Conservation (phyloP, 2,113 vertebrate genomes). For the Nansenia antarctica region DNA sequence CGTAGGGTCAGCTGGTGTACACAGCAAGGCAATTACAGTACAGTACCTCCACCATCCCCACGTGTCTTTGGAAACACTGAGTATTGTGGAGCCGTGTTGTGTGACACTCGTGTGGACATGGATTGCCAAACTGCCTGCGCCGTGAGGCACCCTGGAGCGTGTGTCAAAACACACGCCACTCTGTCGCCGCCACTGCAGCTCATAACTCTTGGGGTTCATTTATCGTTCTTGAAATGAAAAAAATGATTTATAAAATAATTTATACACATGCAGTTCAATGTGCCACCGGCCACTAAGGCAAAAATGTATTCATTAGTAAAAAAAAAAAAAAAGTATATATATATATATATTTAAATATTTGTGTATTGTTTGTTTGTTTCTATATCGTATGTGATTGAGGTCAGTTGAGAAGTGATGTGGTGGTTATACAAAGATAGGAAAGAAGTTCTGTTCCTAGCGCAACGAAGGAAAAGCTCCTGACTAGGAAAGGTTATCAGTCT, state of each 20-base stretch:
- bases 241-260: too few relatives aligned
- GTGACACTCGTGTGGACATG: neutral
- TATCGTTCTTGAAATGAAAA: neutral
- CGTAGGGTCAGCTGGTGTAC: constrained; percentile 49
- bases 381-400: too few relatives aligned
- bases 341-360: too few relatives aligned
- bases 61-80: constrained; percentile 23
- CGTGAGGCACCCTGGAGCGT: neutral
- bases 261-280: neutral
- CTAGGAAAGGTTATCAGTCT: too few relatives aligned
- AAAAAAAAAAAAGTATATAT: too few relatives aligned
- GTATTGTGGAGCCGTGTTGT: constrained; percentile 9
- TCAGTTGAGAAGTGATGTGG: too few relatives aligned
- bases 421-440: too few relatives aligned
- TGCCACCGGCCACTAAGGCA: too few relatives aligned
- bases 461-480: too few relatives aligned
- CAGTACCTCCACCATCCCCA: constrained; percentile 20
- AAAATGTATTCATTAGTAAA: too few relatives aligned
- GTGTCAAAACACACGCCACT: neutral
- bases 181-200: neutral
- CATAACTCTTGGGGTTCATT: neutral
- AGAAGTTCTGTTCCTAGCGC: too few relatives aligned
- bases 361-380: too few relatives aligned
- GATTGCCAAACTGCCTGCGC: constrained; percentile 1
- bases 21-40: constrained; percentile 49